Percentiles rank a stretch among this genome's conserved stretches.
Conservation (phyloP, 1,140 invertebrate species). For the Yoshiicerus persimilis region DNA sequence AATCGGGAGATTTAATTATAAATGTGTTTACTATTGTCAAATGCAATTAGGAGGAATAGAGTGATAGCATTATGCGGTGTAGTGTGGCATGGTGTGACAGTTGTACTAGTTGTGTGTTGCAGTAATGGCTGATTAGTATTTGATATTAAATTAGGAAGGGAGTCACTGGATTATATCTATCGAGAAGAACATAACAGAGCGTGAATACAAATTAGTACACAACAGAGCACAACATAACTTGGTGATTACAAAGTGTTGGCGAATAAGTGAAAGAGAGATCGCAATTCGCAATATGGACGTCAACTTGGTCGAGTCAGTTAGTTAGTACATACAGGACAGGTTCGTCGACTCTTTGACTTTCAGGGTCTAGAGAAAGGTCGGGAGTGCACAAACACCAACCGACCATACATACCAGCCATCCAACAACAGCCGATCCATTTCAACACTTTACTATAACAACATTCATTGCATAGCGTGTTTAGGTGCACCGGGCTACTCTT, state of each 20-base stretch:
- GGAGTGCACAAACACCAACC: conserved; percentile 51
- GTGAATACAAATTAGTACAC: background rate
- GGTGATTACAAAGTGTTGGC: background rate
- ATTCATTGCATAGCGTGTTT: background rate
- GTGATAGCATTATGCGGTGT: background rate
- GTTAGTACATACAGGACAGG: conserved; percentile 34
- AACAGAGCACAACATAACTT: background rate
- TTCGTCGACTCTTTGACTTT: conserved; percentile 54
- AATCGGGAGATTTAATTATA: too few species aligned
- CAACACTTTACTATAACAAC: conserved; percentile 6
- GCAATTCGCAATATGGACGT: background rate
- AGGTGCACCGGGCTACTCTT: background rate
- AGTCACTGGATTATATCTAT: background rate
- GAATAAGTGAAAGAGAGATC: background rate
- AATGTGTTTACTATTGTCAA: background rate
- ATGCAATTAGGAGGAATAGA: background rate
- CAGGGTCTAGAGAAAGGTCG: conserved; percentile 47
- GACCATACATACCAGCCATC: background rate
- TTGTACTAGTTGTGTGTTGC: too few species aligned
- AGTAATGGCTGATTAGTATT: background rate
- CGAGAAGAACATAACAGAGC: background rate
- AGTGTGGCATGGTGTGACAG: background rate
- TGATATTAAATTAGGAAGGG: background rate
- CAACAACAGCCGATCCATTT: conserved; percentile 4
- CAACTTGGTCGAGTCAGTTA: background rate